Evolutionary conservation across 2,888 invertebrate genomes (phyloP).

Genomic region (Monopis laevigella): DNA sequence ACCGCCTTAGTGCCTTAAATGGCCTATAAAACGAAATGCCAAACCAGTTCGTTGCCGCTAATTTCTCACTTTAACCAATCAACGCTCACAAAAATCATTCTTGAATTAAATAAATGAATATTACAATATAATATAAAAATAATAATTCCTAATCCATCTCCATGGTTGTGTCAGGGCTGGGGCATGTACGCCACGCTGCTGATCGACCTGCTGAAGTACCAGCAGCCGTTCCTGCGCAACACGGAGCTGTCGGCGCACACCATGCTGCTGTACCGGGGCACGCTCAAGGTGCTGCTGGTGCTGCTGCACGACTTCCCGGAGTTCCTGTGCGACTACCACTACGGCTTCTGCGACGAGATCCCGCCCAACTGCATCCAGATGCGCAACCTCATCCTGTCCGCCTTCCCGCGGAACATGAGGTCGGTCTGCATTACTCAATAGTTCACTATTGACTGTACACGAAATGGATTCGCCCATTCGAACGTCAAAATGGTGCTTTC

Average conservation of each 20-base stretch:
- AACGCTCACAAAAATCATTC: too few relatives aligned
- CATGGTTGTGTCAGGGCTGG: slow-evolving; percentile 87
- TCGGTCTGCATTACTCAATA: too few relatives aligned
- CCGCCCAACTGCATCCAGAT: slow-evolving; percentile 99
- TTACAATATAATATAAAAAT: too few relatives aligned
- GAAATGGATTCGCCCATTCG: too few relatives aligned
- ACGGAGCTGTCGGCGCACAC: slow-evolving; percentile 96
- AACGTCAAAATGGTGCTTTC: too few relatives aligned
- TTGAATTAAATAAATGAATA: too few relatives aligned
- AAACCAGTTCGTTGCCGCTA: too few relatives aligned
- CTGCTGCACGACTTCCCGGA: slow-evolving; percentile 99
- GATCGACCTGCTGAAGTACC: slow-evolving; percentile 94
- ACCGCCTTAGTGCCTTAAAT: too few relatives aligned
- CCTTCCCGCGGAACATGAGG: slow-evolving; percentile 98
- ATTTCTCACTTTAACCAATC: too few relatives aligned
- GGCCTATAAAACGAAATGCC: too few relatives aligned
- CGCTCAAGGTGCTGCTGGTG: slow-evolving; percentile 92
- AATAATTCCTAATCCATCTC: too few relatives aligned
- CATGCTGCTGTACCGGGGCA: slow-evolving; percentile 94
- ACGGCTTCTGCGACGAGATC: slow-evolving; percentile 98
- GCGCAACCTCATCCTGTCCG: slow-evolving; percentile 97
- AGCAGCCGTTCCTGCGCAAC: slow-evolving; percentile 96
- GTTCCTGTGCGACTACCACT: slow-evolving; percentile 98
- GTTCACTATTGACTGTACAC: too few relatives aligned
- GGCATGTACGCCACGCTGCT: slow-evolving; percentile 96